phyloP scores from a whole-genome alignment of 2,888 invertebrate genomes.

The Lasioglossum marginatum region DNA sequence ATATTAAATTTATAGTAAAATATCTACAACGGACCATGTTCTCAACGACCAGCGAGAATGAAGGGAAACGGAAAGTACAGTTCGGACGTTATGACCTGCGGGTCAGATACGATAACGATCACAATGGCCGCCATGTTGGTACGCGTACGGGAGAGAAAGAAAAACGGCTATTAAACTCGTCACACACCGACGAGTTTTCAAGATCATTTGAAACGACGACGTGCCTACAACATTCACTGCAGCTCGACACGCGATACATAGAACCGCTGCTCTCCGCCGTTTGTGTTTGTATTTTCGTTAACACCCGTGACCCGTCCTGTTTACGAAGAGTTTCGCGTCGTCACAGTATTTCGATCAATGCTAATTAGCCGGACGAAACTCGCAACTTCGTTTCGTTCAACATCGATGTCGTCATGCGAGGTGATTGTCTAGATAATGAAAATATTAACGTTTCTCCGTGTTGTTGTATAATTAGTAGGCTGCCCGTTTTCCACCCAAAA shows the following conservation, averaged over 20 bases:
- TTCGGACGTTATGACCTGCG: background rate
- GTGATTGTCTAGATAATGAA: too few species aligned
- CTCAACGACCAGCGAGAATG: background rate
- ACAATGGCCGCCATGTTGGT: background rate
- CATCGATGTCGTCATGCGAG: too few species aligned
- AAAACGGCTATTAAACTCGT: constrained; percentile 7
- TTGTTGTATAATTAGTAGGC: too few species aligned
- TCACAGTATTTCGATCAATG: too few species aligned
- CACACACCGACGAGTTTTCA: constrained; percentile 18
- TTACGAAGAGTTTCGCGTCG: background rate
- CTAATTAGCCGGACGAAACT: too few species aligned
- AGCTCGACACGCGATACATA: constrained; percentile 1
- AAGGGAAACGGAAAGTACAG: background rate
- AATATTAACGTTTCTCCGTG: too few species aligned
- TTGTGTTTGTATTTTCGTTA: constrained; percentile 32
- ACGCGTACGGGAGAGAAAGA: background rate
- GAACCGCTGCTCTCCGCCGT: background rate
- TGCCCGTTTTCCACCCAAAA: too few species aligned
- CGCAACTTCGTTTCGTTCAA: too few species aligned
- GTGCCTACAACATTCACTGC: background rate
- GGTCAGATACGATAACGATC: background rate
- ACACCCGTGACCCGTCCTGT: constrained; percentile 7
- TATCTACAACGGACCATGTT: background rate
- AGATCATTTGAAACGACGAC: constrained; percentile 33
- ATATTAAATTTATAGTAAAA: background rate